These are phyloP conservation scores for Gymnocypris eckloni DNA, from an alignment of 2,797 vertebrate species.

Conservation along the genomic window DNA sequence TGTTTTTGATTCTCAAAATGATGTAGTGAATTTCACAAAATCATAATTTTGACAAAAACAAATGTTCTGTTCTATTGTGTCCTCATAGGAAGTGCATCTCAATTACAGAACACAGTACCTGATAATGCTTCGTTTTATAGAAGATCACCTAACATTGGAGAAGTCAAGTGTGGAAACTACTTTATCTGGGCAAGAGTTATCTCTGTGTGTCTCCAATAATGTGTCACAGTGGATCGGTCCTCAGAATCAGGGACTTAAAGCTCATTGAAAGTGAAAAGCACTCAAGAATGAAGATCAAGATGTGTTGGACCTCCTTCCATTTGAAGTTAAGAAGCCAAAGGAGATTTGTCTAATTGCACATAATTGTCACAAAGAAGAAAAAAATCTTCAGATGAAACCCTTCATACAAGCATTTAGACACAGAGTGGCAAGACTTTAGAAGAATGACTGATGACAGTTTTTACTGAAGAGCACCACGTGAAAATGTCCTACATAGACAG, in stretches of 20 bases:
- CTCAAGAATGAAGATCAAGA: slow-evolving; percentile 13
- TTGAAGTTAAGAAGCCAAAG: slow-evolving; percentile 16
- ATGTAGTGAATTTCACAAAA: neutral
- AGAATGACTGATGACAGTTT: neutral
- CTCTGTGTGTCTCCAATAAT: slow-evolving; percentile 34
- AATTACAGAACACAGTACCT: neutral
- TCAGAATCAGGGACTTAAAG: neutral
- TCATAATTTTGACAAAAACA: neutral
- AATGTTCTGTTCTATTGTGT: too few relatives aligned
- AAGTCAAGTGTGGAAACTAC: neutral
- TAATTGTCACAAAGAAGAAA: slow-evolving; percentile 56
- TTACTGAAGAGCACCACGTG: neutral
- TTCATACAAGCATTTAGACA: slow-evolving; percentile 32
- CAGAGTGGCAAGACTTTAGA: slow-evolving; percentile 2
- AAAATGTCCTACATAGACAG: neutral
- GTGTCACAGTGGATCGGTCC: neutral
- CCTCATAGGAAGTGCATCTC: neutral
- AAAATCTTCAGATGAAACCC: slow-evolving; percentile 47
- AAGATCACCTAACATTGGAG: neutral
- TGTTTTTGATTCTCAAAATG: neutral
- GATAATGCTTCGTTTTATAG: neutral
- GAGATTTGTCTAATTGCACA: slow-evolving; percentile 56
- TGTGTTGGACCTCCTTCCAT: slow-evolving; percentile 18
- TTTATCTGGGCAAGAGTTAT: neutral
- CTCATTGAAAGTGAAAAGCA: slow-evolving; percentile 16